phyloP scores from a whole-genome alignment of 1,140 invertebrate genomes.

The Belonocnema kinseyi region DNA sequence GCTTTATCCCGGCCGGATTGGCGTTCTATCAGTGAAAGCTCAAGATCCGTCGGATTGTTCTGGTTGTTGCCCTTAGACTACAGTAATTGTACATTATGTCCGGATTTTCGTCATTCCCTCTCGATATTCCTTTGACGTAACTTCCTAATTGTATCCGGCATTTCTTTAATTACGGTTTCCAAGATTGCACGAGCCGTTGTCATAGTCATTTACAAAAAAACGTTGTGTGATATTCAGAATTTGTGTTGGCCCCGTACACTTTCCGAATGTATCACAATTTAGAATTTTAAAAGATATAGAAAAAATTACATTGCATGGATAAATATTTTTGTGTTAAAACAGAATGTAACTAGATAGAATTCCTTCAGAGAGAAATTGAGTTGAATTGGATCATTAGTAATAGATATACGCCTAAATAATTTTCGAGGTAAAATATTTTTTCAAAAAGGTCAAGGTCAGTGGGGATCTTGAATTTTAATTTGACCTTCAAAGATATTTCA shows the following conservation, averaged over 20 bases:
- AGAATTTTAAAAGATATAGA: no score
- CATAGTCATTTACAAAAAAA: neutral
- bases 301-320: no score
- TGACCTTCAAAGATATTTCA: no score
- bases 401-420: no score
- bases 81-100: neutral
- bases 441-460: no score
- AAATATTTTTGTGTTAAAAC: no score
- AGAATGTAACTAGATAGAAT: no score
- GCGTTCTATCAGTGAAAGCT: conserved; percentile 39
- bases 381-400: no score
- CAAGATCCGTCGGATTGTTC: conserved; percentile 37
- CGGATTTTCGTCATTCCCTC: neutral
- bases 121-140: conserved; percentile 19
- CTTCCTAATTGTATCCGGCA: neutral
- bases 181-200: neutral
- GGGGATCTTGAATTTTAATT: no score
- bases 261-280: no score
- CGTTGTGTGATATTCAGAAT: neutral
- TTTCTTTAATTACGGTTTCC: neutral
- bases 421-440: no score
- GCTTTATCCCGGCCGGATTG: conserved; percentile 30
- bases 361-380: no score
- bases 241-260: neutral
- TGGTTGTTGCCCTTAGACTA: conserved; percentile 33